Evolutionary conservation across 2,888 invertebrate species (phyloP).

Genomic region (Drosophila heteroneura): DNA sequence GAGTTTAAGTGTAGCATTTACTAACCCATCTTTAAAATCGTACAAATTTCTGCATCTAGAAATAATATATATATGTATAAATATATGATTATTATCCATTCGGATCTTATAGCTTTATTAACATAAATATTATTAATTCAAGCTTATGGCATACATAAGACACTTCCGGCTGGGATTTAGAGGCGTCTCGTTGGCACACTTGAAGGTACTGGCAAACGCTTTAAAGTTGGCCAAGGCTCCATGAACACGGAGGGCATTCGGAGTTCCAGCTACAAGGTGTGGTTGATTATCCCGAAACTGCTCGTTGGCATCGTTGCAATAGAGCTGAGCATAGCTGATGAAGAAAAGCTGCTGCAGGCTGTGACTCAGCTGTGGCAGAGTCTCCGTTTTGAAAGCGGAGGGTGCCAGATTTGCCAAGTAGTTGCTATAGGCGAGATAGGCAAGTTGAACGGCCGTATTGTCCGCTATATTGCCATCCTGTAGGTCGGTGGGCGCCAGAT

Average conservation of each 20-base stretch:
- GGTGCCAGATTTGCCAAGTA: slow-evolving; percentile 60
- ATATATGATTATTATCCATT: neutral
- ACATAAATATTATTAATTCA: slow-evolving; percentile 13
- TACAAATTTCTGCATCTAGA: neutral
- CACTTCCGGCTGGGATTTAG: slow-evolving; percentile 79
- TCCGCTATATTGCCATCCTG: slow-evolving; percentile 83
- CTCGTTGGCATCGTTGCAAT: slow-evolving; percentile 76
- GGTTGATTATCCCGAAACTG: slow-evolving; percentile 76
- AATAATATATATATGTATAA: slow-evolving; percentile 1
- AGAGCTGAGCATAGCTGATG: slow-evolving; percentile 80
- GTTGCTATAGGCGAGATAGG: slow-evolving; percentile 75
- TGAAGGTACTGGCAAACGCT: slow-evolving; percentile 73
- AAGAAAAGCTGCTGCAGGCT: slow-evolving; percentile 81
- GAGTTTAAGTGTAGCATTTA: slow-evolving; percentile 82
- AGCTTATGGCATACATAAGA: slow-evolving; percentile 65
- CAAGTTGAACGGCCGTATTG: slow-evolving; percentile 82
- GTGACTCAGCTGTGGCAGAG: slow-evolving; percentile 71
- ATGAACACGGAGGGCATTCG: slow-evolving; percentile 77
- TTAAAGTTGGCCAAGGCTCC: slow-evolving; percentile 78
- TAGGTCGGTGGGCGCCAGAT: slow-evolving; percentile 70
- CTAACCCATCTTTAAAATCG: slow-evolving; percentile 39
- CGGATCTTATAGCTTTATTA: slow-evolving; percentile 2
- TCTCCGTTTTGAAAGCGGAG: slow-evolving; percentile 58
- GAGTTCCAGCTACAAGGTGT: slow-evolving; percentile 62
- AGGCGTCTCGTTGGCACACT: slow-evolving; percentile 60